phyloP scores from a whole-genome alignment of 1,140 invertebrate genomes.

The Bradynema listronoti region DNA sequence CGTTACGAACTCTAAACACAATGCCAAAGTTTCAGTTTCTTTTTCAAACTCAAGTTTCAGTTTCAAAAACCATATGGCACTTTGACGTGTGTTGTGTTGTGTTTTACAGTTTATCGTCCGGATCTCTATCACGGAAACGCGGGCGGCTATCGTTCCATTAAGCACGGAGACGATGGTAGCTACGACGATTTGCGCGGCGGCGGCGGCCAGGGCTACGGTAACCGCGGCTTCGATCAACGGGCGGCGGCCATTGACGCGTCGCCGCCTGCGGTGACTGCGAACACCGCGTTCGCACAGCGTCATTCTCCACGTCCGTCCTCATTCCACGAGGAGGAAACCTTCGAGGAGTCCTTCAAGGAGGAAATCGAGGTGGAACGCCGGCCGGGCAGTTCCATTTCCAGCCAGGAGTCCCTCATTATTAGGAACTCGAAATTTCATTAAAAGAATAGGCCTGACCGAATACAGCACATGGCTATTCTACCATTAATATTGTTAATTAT shows the following conservation, averaged over 20 bases:
- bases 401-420: background rate
- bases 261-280: constrained; percentile 9
- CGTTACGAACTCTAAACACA: no score
- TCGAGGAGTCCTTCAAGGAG: constrained; percentile 55
- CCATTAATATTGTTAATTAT: no score
- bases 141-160: constrained; percentile 43
- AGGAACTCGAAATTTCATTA: no score
- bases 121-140: constrained; percentile 27
- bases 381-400: background rate
- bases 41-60: no score
- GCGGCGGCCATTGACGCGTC: constrained; percentile 1
- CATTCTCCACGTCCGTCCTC: constrained; percentile 14
- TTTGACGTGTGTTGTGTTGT: no score
- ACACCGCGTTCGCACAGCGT: constrained; percentile 18
- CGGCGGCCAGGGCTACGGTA: background rate
- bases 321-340: constrained; percentile 54
- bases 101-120: constrained; percentile 34
- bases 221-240: background rate
- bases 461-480: no score
- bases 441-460: no score
- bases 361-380: constrained; percentile 42
- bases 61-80: no score
- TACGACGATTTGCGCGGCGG: constrained; percentile 6
- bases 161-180: constrained; percentile 41
- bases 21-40: no score